Evolutionary conservation across 2,113 vertebrate species (phyloP), one percentile per base, ranked within the genome.

Genomic region (Protomyctophum bolini): DNA sequence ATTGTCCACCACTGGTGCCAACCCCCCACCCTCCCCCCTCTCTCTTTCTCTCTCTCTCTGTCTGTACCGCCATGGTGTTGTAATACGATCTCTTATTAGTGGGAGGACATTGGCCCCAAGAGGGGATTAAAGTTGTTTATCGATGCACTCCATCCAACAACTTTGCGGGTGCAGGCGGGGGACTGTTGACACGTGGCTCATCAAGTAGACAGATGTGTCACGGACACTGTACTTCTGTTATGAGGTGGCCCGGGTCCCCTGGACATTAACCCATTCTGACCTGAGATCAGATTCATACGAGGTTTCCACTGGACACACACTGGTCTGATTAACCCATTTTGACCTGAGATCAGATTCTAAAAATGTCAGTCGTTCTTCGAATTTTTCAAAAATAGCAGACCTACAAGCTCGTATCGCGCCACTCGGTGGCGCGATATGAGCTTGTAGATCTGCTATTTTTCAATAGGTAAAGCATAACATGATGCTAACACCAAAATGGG

Each of bases 61-160:
- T 75, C 83, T 86, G 85, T 84, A 81, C 85, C 82, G 83, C 87
- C 83, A 21, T 41, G 84, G 75, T 66, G 80, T 80, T 87, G 88
- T 89, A 91, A 90, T 86, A 77, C 82, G 82, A 92, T 90, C 87
- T 79, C 87, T 90, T 92, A 91, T 91, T 91, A 92, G 87, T 79
- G 68, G 69, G 75, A 87, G 83, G 88, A 88, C 91, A 90, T 88
- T 87, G 90, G 89, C 87, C 88, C 87, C 85, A 76, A 78, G 87
- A 84, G 91, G 83, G 89, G 89, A 91, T 93, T 93, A 92, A 89
- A 92, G 87, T 72, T 86, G 73, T 90, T 88, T 91, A 92, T 91
- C 90, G 89, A 93, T 91, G 87, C 91, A 87, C 87, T 92, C 86
- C 86, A 90, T 91, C 89, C 85, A 79, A 72, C 85, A 90, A 41